Evolutionary conservation across 1,140 invertebrate species (phyloP).

Genomic region (Drosophila nannoptera): DNA sequence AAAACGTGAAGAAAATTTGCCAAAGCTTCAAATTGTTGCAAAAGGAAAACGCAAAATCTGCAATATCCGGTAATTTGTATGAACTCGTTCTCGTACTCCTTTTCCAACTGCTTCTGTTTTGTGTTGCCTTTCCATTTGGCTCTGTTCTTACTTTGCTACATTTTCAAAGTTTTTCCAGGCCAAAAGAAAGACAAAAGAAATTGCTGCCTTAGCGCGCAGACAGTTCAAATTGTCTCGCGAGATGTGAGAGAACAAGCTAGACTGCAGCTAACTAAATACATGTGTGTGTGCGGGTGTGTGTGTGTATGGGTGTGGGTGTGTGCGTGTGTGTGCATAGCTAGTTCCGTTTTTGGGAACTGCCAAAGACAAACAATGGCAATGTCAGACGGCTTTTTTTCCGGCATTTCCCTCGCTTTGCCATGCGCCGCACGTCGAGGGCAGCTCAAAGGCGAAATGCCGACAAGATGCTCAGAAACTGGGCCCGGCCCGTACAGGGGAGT

Average conservation of each 20-base stretch:
- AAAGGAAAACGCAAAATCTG: constrained; percentile 49
- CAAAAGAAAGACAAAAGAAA: constrained; percentile 52
- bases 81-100: constrained; percentile 16
- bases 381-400: constrained; percentile 41
- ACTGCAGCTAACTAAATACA: constrained; percentile 28
- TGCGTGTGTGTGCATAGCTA: constrained; percentile 16
- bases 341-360: constrained; percentile 46
- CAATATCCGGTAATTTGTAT: constrained; percentile 58
- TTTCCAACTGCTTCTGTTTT: neutral
- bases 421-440: constrained; percentile 36
- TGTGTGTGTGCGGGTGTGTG: neutral
- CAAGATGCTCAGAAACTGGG: constrained; percentile 22
- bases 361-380: constrained; percentile 50
- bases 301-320: constrained; percentile 2
- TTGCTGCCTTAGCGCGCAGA: constrained; percentile 52
- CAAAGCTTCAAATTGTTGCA: constrained; percentile 30
- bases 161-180: constrained; percentile 10
- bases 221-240: constrained; percentile 37
- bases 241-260: constrained; percentile 26
- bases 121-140: too few relatives aligned
- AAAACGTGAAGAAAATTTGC: constrained; percentile 16
- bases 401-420: constrained; percentile 38
- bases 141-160: neutral
- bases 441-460: constrained; percentile 36
- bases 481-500: neutral